Base-by-base conservation (phyloP, 1,140 invertebrate genomes). In the Nilaparvata lugens region DNA sequence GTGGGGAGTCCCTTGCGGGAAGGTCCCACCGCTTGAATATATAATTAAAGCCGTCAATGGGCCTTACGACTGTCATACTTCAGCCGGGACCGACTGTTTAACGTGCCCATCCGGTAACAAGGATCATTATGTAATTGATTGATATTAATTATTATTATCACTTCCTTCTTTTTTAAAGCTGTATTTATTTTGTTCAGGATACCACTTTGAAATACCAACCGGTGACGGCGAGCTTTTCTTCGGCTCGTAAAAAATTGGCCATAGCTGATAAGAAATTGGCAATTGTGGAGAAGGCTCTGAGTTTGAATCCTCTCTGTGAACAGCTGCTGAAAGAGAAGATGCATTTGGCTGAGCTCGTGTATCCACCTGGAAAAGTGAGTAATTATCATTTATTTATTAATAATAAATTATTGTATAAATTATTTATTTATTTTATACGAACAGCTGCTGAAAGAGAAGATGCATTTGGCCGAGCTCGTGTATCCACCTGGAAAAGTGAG, bases 261-360 rank as follows among this genome's bases (percentile, higher is more conserved):
- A 76, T 70, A 54, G 70, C 72, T n/a, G 75, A 78, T 65, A 76
- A 77, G 60, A 81, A 83, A 66, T 67, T 82, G 43, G 71, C 76
- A 0, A 82, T 83, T 53, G 64, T 81, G 14, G 76, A 83, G 53
- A 80, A 78, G 69, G 81, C 77, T 7, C 68, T 84, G 13, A 70
- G 71, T 38, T 65, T 70, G 51, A 83, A 83, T 72, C 65, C 69
- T 24, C 64, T 73, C 42, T 77, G 73, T 28, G 70, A 73, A 14
- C 60, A 69, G 57, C 69, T 84, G 21, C 67, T 80, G 25, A 68
- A 75, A 62, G 65, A 75, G 53, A 78, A 78, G 63, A 72, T 82
- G 31, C 65, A 72, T 52, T 69, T 80, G 11, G 75, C 78, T 67
- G 75, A 74, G 35, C 70, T 71, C 56, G 68, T 78, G 24, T 75